These are phyloP conservation scores for Palloptera scutellata DNA, from an alignment of 2,888 invertebrate species.

Conservation along the genomic window DNA sequence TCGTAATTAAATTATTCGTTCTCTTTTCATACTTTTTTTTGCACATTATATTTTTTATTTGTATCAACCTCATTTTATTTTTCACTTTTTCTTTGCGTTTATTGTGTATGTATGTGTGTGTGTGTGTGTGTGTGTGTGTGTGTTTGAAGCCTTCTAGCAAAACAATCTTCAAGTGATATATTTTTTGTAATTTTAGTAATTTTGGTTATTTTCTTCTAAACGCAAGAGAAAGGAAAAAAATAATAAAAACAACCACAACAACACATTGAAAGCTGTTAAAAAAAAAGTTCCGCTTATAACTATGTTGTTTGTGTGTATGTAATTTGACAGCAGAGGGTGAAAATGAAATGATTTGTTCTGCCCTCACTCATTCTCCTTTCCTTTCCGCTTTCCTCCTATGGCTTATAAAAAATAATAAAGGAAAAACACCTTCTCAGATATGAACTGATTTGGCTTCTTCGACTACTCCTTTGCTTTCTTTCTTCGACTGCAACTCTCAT, in stretches of 20 bases:
- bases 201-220: not conserved
- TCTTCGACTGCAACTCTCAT: not conserved
- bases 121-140: not conserved
- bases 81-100: slow-evolving; percentile 1
- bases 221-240: not conserved
- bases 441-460: not conserved
- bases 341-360: not conserved
- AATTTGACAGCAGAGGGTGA: slow-evolving; percentile 1
- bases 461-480: not conserved
- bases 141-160: not conserved
- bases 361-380: too few relatives aligned
- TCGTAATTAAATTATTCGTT: slow-evolving; percentile 39
- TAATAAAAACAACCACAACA: not conserved
- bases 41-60: slow-evolving; percentile 15
- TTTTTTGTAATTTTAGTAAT: slow-evolving; percentile 2
- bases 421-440: not conserved
- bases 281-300: too few relatives aligned
- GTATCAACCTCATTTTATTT: not conserved
- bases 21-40: slow-evolving; percentile 27
- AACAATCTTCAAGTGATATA: slow-evolving; percentile 3
- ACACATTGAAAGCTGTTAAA: not conserved
- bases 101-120: not conserved
- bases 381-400: too few relatives aligned
- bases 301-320: not conserved
- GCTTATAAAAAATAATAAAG: not conserved